A percentile compares a stretch with the other conserved stretches of the same genome.
Conservation (phyloP, 1,140 invertebrate species). For the Sitophilus oryzae region DNA sequence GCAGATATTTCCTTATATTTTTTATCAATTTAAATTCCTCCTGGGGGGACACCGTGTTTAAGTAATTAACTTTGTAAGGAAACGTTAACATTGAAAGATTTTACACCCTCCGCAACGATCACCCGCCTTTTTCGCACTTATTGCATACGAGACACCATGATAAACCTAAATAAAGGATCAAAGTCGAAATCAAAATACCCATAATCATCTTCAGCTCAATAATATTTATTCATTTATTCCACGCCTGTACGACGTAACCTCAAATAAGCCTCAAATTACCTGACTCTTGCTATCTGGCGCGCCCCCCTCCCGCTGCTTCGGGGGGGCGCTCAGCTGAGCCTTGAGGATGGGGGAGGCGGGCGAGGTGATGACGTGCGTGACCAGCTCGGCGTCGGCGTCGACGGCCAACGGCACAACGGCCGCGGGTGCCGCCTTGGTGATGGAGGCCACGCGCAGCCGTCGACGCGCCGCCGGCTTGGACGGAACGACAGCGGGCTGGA, state of each 20-base stretch:
- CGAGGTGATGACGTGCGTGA: conserved; percentile 44
- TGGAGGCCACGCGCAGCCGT: not conserved
- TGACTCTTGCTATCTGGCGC: conserved; percentile 51
- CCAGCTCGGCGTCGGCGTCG: conserved; percentile 23
- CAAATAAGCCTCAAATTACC: conserved; percentile 47
- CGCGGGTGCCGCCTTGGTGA: conserved; percentile 10
- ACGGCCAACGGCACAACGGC: conserved; percentile 26
- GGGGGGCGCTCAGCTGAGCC: conserved; percentile 67
- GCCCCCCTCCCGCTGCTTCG: conserved; percentile 46
- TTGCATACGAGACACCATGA: too few relatives aligned
- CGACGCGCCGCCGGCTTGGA: conserved; percentile 19
- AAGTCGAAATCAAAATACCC: too few relatives aligned
- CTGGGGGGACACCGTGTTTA: not conserved
- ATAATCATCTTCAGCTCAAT: too few relatives aligned
- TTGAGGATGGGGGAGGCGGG: conserved; percentile 68
- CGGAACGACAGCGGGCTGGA: conserved; percentile 18
- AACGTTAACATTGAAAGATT: not conserved
- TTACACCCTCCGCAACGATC: too few relatives aligned
- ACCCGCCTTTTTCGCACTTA: too few relatives aligned
- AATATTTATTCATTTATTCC: too few relatives aligned
- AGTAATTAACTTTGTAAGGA: not conserved
- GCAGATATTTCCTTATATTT: too few relatives aligned
- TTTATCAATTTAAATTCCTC: too few relatives aligned
- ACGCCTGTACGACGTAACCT: too few relatives aligned
- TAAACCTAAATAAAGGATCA: too few relatives aligned